Evolutionary conservation across 1,140 invertebrate genomes (phyloP).

Genomic region (Tachypleus tridentatus): DNA sequence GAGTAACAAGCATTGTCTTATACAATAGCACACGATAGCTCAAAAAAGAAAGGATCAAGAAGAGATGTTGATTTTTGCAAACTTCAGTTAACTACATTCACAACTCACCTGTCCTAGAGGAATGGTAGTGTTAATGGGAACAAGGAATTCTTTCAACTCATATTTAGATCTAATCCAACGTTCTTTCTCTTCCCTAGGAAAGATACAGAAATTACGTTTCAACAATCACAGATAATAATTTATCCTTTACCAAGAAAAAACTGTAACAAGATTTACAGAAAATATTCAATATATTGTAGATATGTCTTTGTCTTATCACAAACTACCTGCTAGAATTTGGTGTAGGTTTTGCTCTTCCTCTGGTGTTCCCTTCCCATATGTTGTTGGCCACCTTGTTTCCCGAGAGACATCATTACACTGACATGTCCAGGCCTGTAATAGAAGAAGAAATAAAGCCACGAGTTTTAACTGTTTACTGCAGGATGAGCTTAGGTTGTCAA

Average conservation of each 20-base stretch:
- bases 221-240: no score
- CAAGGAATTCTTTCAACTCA: constrained; percentile 69
- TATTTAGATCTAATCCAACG: constrained; percentile 78
- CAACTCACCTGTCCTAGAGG: constrained; percentile 36
- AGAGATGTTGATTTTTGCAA: no score
- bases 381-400: constrained; percentile 84
- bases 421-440: constrained; percentile 65
- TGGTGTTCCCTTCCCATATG: constrained; percentile 68
- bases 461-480: no score
- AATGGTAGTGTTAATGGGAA: constrained; percentile 39
- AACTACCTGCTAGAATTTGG: constrained; percentile 27
- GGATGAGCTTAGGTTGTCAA: constrained; percentile 29
- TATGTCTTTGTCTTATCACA: no score
- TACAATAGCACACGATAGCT: no score
- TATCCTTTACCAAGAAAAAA: no score
- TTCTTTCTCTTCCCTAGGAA: constrained; percentile 59
- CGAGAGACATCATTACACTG: constrained; percentile 77
- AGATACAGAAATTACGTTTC: no score
- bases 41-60: no score
- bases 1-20: no score
- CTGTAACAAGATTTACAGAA: no score
- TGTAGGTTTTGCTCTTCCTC: constrained; percentile 47
- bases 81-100: no score
- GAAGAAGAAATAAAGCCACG: neutral
- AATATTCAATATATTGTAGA: no score